These are phyloP conservation scores for Botia kubotai DNA, from an alignment of 2,797 vertebrate genomes.

Conservation along the genomic window DNA sequence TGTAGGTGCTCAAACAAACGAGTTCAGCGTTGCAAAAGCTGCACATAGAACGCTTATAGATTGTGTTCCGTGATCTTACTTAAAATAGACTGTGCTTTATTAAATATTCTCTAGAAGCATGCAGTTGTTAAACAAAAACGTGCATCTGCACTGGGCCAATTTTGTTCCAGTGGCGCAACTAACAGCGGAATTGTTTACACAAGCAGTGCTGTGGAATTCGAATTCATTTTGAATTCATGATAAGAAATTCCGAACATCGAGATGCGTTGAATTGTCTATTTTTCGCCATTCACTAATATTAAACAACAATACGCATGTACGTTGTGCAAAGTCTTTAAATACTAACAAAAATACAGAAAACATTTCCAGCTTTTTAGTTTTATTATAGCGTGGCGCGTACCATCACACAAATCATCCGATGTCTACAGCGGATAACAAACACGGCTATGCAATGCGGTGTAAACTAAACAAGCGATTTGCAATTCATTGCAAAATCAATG, in stretches of 20 bases:
- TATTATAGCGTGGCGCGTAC: neutral
- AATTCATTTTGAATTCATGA: neutral
- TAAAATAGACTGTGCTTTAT: constrained; percentile 28
- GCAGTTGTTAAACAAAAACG: constrained; percentile 25
- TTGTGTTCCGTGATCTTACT: neutral
- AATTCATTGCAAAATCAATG: neutral
- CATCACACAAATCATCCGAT: neutral
- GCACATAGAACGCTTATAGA: neutral
- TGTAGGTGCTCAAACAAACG: constrained; percentile 9
- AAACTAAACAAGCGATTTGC: constrained; percentile 5
- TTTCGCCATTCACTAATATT: neutral
- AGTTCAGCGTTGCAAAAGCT: neutral
- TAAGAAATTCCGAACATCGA: neutral
- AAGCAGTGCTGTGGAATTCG: constrained; percentile 32
- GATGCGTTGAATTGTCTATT: neutral
- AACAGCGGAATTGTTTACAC: constrained; percentile 20
- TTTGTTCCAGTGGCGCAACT: neutral
- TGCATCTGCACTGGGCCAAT: constrained; percentile 25
- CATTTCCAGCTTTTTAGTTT: neutral
- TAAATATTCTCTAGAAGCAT: constrained; percentile 1
- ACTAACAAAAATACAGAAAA: neutral
- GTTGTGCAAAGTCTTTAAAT: neutral
- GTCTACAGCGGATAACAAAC: neutral
- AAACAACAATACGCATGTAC: neutral
- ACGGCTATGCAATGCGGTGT: constrained; percentile 32